Conservation (phyloP, 2,797 vertebrate species). For the Bradypodion ventrale region DNA sequence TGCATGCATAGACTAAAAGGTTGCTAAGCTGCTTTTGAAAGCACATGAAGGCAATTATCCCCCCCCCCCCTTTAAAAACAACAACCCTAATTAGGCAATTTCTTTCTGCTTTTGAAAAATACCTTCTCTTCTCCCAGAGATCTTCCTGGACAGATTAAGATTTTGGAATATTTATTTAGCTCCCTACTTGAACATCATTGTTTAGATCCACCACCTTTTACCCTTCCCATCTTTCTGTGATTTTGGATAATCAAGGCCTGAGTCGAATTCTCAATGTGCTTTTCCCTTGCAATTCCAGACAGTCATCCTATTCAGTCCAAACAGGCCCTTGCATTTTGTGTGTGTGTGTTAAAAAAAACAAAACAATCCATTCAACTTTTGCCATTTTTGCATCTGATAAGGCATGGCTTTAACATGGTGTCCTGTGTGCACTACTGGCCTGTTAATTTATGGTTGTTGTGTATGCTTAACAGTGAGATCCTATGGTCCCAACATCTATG, state of each 20-base stretch:
- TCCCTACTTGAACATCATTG: conserved; percentile 52
- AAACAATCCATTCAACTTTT: not conserved
- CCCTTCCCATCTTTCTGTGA: conserved; percentile 42
- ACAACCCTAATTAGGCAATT: conserved; percentile 71
- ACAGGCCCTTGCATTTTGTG: not conserved
- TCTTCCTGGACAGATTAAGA: conserved; percentile 57
- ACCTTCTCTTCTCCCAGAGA: conserved; percentile 52
- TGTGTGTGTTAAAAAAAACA: not conserved
- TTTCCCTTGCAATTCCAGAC: not conserved
- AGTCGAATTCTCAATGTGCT: conserved; percentile 34
- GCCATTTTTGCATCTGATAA: not conserved
- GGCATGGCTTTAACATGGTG: accelerated
- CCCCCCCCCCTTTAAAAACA: conserved; percentile 55
- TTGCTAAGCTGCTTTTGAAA: conserved; percentile 72
- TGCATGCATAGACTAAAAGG: conserved; percentile 59
- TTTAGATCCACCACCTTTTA: conserved; percentile 27
- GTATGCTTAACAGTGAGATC: not conserved
- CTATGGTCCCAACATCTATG: conserved; percentile 2
- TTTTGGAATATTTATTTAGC: conserved; percentile 69
- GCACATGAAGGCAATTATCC: conserved; percentile 67
- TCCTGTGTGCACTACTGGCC: not conserved
- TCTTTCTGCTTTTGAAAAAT: conserved; percentile 60
- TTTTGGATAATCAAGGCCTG: conserved; percentile 53
- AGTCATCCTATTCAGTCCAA: not conserved
- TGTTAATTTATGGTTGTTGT: not conserved